phyloP scores from a whole-genome alignment of 2,888 invertebrate genomes.

The Drosophila paramelanica region DNA sequence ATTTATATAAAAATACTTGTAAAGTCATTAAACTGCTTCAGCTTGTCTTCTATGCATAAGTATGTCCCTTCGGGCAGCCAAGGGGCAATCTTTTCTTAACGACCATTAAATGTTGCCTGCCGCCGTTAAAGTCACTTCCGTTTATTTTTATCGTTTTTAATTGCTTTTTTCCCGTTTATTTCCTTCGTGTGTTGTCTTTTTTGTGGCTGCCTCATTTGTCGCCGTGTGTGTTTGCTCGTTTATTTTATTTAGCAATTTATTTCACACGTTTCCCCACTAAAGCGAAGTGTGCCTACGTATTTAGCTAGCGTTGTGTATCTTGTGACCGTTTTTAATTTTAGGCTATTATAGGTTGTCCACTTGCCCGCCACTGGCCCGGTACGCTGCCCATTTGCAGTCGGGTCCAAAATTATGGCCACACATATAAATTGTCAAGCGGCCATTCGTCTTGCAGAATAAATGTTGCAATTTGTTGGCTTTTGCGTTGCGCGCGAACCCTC shows the following conservation, averaged over 20 bases:
- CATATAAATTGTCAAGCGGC: conserved; percentile 83
- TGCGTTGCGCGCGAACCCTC: conserved; percentile 55
- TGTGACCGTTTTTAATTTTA: conserved; percentile 79
- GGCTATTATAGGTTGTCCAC: conserved; percentile 72
- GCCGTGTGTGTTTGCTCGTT: conserved; percentile 76
- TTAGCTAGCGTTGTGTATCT: conserved; percentile 51
- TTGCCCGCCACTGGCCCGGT: conserved; percentile 5
- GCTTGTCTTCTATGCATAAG: conserved; percentile 2
- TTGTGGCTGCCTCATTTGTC: conserved; percentile 69
- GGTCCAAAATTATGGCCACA: conserved; percentile 73
- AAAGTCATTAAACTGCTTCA: conserved; percentile 10
- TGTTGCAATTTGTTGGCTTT: conserved; percentile 84
- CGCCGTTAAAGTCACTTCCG: conserved; percentile 72
- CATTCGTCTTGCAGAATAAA: conserved; percentile 84
- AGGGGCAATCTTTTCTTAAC: conserved; percentile 36
- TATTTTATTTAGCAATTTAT: conserved; percentile 82
- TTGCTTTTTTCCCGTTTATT: conserved; percentile 53
- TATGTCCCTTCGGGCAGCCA: conserved; percentile 2
- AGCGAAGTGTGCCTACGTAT: conserved; percentile 44
- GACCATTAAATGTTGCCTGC: conserved; percentile 60
- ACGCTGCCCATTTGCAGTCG: conserved; percentile 31
- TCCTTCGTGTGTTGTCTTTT: conserved; percentile 22
- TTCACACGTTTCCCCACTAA: conserved; percentile 67
- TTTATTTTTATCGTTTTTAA: conserved; percentile 81
- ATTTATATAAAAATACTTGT: conserved; percentile 3